These are phyloP conservation scores for Hemibagrus guttatus DNA, from an alignment of 2,797 vertebrate genomes.

Conservation along the genomic window DNA sequence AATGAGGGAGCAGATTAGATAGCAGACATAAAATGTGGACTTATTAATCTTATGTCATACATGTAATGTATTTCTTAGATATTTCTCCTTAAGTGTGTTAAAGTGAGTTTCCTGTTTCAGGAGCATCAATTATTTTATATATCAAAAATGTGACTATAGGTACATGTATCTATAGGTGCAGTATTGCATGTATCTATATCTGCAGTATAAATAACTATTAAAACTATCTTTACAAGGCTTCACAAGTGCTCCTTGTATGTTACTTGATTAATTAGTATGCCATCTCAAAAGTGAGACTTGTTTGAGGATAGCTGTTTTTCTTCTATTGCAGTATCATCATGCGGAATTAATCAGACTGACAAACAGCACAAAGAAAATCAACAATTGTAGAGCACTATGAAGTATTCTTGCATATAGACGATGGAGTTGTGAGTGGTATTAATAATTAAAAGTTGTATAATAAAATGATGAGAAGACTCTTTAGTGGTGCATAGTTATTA, in stretches of 20 bases:
- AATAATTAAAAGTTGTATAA: not conserved
- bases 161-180: no score
- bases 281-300: not conserved
- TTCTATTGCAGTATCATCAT: not conserved
- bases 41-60: not conserved
- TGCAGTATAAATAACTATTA: not conserved
- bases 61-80: not conserved
- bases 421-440: not conserved
- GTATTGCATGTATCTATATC: not conserved
- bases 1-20: not conserved
- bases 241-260: not conserved
- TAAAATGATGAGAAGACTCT: not conserved
- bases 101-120: not conserved
- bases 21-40: not conserved
- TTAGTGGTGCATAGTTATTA: not conserved
- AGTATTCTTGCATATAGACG: not conserved
- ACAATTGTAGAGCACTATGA: not conserved
- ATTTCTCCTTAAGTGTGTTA: not conserved
- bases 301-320: not conserved
- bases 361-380: not conserved
- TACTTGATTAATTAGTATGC: not conserved
- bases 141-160: no score
- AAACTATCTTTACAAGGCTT: not conserved
- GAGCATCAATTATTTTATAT: not conserved
- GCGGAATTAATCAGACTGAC: constrained; percentile 2